Base-by-base conservation (phyloP, 2,113 vertebrate genomes). In the Aphyosemion australe region DNA sequence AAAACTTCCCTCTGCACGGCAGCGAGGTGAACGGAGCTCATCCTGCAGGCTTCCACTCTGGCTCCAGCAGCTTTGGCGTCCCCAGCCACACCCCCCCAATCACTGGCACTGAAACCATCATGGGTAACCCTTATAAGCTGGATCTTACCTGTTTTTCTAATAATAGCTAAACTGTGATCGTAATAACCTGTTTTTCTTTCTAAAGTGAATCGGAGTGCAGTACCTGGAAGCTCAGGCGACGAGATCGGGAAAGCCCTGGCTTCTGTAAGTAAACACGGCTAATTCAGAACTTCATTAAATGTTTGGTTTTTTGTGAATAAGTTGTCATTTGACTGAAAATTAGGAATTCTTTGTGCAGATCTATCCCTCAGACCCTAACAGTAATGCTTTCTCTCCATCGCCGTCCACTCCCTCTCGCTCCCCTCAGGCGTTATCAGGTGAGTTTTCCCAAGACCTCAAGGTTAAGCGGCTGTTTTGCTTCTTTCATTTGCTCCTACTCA, bases 211-310 rank as follows among this genome's bases (percentile, higher is more conserved):
- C 91, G 95, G 53, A 94, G 92, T 56, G 88, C 88, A 53, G 88
- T 93, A 0, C 93, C 96, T 5, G 92, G 95, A 73, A 99, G 97
- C 89, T 98, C 97, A 0, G 97, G 97, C 34, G 97, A 97, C 0
- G 97, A 97, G 7, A 95, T 99, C 9, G 97, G 97, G 81, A 99
- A 99, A 92, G 97, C 97, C 7, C 88, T 99, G 78, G 96, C 96
- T 83, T 99, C 97, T 78, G 97, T 99, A 90, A 95, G 95, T 70
- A 58, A 7, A 41, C 19, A 19, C n/a, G 4, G 41, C 19, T 11
- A 7, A 61, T 43, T 5, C 45, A 26, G 19, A 2, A 45, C 14
- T 15, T 26, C 0, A 48, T 19, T 21, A 8, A 49, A 11, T 16
- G 15, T 4, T 37, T 2, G 41, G 2, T 2, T 0, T 42, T 54